Evolutionary conservation across 2,888 invertebrate genomes (phyloP).

Genomic region (Scrobipalpa atriplicella): DNA sequence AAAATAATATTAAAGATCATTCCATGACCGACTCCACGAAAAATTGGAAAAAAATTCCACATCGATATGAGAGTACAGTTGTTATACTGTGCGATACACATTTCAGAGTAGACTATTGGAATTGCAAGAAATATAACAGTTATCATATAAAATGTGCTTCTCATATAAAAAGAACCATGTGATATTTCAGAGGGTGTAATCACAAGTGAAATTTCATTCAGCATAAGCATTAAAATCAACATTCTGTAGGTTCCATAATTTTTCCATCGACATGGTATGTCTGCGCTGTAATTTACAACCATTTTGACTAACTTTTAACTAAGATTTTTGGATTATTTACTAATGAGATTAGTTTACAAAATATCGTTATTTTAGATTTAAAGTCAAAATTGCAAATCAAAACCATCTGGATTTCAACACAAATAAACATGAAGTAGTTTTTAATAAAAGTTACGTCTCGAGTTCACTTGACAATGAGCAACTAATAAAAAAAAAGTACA

Average conservation of each 20-base stretch:
- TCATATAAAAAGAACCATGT: constrained; percentile 59
- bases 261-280: constrained; percentile 47
- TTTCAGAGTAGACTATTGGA: constrained; percentile 71
- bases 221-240: constrained; percentile 68
- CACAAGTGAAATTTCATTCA: constrained; percentile 62
- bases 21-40: constrained; percentile 63
- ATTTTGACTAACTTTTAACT: constrained; percentile 12
- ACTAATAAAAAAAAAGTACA: constrained; percentile 14
- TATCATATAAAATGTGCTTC: constrained; percentile 49
- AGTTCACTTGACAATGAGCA: background rate
- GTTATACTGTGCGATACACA: constrained; percentile 68
- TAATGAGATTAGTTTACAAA: too few species aligned
- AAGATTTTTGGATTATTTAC: too few species aligned
- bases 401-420: background rate
- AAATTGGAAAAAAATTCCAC: constrained; percentile 71
- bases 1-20: constrained; percentile 55
- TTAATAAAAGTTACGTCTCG: background rate
- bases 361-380: background rate
- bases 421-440: background rate
- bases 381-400: background rate
- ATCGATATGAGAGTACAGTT: constrained; percentile 36
- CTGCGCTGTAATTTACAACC: background rate
- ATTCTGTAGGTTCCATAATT: constrained; percentile 60
- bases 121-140: constrained; percentile 62
- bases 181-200: constrained; percentile 57